Percentiles rank a stretch among this genome's conserved stretches.
Evolutionary conservation across 2,888 invertebrate species (phyloP).

Genomic region (Yponomeuta sedellus): DNA sequence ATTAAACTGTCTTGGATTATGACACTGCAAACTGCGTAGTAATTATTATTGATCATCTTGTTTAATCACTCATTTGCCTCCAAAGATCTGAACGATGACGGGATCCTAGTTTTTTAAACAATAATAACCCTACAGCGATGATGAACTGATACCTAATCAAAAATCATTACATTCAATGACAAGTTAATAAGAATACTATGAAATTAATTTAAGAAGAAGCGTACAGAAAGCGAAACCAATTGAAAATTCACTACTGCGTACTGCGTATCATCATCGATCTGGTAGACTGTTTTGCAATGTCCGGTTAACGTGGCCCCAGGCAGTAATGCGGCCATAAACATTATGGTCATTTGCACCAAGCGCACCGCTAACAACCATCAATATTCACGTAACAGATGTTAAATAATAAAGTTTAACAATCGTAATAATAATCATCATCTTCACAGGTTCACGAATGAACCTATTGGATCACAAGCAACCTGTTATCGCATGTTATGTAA

Average conservation of each 20-base stretch:
- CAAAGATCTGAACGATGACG: too few species aligned
- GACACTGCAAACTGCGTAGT: too few species aligned
- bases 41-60: too few species aligned
- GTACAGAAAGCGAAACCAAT: slow-evolving; percentile 7
- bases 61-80: too few species aligned
- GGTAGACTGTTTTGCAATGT: slow-evolving; percentile 1
- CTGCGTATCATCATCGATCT: neutral
- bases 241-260: neutral
- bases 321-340: neutral
- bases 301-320: neutral
- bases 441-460: slow-evolving; percentile 17
- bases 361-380: slow-evolving; percentile 11
- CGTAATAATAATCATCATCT: slow-evolving; percentile 10
- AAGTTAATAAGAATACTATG: neutral
- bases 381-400: slow-evolving; percentile 17
- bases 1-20: too few species aligned
- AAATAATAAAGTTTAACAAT: slow-evolving; percentile 12
- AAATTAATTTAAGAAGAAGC: neutral
- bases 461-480: slow-evolving; percentile 15
- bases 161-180: slow-evolving; percentile 1
- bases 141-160: neutral
- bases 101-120: too few species aligned
- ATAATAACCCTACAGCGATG: too few species aligned
- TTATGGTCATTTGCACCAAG: neutral
- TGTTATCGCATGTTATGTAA: slow-evolving; percentile 23